These are phyloP conservation scores for Drymonia ruficornis DNA, from an alignment of 2,888 invertebrate species.

Conservation along the genomic window DNA sequence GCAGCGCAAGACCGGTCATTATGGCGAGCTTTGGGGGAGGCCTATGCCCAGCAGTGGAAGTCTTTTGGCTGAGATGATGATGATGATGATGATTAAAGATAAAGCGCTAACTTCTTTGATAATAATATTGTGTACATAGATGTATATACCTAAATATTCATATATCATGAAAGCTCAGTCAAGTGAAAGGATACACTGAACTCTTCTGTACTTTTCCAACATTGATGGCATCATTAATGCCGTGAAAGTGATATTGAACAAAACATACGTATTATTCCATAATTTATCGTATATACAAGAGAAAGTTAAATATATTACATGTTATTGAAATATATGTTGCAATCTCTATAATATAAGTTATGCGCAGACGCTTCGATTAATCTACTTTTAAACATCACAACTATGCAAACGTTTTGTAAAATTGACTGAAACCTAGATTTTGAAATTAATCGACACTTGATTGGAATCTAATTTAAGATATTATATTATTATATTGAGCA, in stretches of 20 bases:
- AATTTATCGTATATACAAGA: background rate
- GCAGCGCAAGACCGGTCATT: too few species aligned
- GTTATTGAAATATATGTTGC: conserved; percentile 1
- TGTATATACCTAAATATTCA: background rate
- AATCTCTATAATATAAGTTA: background rate
- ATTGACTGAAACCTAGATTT: background rate
- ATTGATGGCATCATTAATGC: background rate
- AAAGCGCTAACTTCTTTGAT: too few species aligned
- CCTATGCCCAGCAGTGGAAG: too few species aligned
- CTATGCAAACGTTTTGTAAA: background rate
- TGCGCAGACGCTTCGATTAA: conserved; percentile 3
- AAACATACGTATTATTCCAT: background rate
- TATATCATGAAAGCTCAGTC: conserved; percentile 1
- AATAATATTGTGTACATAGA: background rate
- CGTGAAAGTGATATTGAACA: background rate
- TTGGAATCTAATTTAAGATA: background rate
- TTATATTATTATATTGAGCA: conserved; percentile 7
- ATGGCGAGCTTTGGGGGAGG: too few species aligned
- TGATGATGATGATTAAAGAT: too few species aligned
- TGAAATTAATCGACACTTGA: background rate
- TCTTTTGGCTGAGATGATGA: too few species aligned
- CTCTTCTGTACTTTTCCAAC: background rate
- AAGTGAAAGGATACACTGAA: conserved; percentile 4
- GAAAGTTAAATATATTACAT: conserved; percentile 1
- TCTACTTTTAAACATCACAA: conserved; percentile 1